These are phyloP conservation scores for Rhinolophus sinicus DNA, from an alignment of 2,113 vertebrate species.

Conservation along the genomic window DNA sequence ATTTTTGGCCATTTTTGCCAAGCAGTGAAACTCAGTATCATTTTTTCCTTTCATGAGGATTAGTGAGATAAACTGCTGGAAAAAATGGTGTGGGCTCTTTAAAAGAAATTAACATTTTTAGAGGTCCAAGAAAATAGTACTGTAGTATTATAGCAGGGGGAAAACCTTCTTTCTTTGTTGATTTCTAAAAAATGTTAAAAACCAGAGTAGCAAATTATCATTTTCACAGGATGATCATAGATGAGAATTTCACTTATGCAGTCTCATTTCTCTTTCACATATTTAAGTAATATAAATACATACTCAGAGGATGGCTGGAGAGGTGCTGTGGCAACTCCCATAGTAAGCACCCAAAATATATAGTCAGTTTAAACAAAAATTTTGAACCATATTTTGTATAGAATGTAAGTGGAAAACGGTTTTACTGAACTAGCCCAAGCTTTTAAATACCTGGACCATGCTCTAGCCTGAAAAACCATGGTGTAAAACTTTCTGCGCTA, in stretches of 20 bases:
- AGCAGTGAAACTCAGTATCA: background rate
- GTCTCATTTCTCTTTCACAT: background rate
- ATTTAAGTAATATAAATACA: background rate
- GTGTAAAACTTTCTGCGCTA: background rate
- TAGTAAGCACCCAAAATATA: background rate
- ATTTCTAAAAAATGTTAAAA: conserved; percentile 37
- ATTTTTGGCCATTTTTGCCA: conserved; percentile 33
- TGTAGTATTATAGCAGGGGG: background rate
- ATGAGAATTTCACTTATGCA: background rate
- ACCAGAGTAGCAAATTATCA: background rate
- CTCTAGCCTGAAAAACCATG: background rate
- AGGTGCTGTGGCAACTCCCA: background rate
- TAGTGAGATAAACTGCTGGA: background rate
- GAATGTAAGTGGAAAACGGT: background rate
- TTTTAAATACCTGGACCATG: background rate
- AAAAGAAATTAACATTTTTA: conserved; percentile 46
- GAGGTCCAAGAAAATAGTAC: background rate
- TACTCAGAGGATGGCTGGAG: background rate
- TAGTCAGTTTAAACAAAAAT: conserved; percentile 37
- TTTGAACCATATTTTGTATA: background rate
- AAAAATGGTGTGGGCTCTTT: background rate
- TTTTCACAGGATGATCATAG: background rate
- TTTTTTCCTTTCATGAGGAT: conserved; percentile 29
- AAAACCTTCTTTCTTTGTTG: background rate
- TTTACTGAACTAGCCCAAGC: background rate